phyloP scores from a whole-genome alignment of 2,113 vertebrate genomes.

The Gasterosteus aculeatus region DNA sequence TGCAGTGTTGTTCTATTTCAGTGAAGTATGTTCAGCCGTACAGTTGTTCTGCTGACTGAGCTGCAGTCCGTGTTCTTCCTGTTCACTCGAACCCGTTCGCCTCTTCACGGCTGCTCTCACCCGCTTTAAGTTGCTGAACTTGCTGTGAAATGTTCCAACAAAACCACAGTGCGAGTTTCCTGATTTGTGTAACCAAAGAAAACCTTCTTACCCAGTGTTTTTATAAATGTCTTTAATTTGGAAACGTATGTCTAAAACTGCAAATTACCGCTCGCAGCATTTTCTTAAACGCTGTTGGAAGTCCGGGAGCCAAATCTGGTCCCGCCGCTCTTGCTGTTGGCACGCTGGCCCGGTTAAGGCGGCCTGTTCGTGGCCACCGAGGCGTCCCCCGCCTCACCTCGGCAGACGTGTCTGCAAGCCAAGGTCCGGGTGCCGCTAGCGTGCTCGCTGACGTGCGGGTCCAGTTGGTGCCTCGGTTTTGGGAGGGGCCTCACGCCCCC shows the following conservation, averaged over 20 bases:
- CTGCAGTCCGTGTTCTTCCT: background rate
- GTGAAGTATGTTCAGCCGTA: constrained; percentile 21
- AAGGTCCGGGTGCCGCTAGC: too few relatives aligned
- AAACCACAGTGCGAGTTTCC: too few relatives aligned
- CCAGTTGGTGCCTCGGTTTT: constrained; percentile 31
- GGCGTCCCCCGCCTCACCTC: constrained; percentile 58
- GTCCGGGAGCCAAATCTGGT: constrained; percentile 60
- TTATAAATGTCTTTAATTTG: background rate
- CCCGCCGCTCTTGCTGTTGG: constrained; percentile 42
- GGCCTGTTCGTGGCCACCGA: constrained; percentile 70
- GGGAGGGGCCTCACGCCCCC: background rate
- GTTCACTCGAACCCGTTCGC: background rate
- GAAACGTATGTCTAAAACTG: background rate
- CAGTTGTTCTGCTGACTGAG: constrained; percentile 30
- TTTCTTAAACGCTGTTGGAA: background rate
- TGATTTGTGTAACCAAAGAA: background rate
- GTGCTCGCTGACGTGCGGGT: background rate
- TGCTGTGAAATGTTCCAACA: too few relatives aligned
- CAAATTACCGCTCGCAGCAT: background rate
- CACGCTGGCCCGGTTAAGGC: constrained; percentile 58
- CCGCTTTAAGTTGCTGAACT: background rate
- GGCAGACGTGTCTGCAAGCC: constrained; percentile 73
- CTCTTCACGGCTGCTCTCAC: background rate
- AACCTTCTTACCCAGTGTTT: background rate
- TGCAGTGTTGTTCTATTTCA: constrained; percentile 33